Evolutionary conservation across 1,140 invertebrate species (phyloP), one percentile per base, ranked within the genome.

Genomic region (Drosophila quadrilineata): DNA sequence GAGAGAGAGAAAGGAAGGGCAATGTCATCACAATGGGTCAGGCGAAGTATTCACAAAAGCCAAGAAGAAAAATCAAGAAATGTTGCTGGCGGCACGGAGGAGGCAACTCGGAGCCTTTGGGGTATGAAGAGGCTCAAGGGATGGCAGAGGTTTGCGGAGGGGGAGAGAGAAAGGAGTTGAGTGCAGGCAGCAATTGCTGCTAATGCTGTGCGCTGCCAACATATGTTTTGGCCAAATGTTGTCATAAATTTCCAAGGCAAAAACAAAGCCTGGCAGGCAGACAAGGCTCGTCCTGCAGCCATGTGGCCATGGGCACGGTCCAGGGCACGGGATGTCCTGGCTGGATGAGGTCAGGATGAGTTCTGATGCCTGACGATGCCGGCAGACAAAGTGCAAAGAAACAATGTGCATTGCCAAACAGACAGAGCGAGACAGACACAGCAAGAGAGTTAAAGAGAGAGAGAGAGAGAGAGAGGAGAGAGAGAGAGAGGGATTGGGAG

Each of bases 221-320:
- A 84, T 84, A 84, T 84, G 77, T 77, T 84, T 84, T 74, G 60
- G 64, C 79, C 77, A 84, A 84, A 85, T 77, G 79, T 82, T 84
- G 77, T 77, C 77, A 84, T 84, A 84, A 84, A 84, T 84, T 84
- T 63, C 63, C 48, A 71, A 69, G 22, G 63, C 56, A 57, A 69
- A 57, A 52, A 72, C 65, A 53, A 48, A 29, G 41, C 35, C 29
- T 16, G 57, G 19, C 43, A 29, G 16, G 45, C 31, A 28, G 45
- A 50, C 48, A 35, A 24, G 29, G 3, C 26, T 22, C n/a, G n/a
- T n/a, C n/a, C n/a, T n/a, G n/a, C n/a, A n/a, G n/a, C n/a, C n/a
- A n/a, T 29, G 28, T 24, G 49, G 16, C 22, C 19, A 36, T 17
- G 31, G 17, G 21, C 8, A n/a, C 28, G 46, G 16, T 3, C 8